Evolutionary conservation across 2,113 vertebrate species (phyloP).

Genomic region (Barnardius zonarius): DNA sequence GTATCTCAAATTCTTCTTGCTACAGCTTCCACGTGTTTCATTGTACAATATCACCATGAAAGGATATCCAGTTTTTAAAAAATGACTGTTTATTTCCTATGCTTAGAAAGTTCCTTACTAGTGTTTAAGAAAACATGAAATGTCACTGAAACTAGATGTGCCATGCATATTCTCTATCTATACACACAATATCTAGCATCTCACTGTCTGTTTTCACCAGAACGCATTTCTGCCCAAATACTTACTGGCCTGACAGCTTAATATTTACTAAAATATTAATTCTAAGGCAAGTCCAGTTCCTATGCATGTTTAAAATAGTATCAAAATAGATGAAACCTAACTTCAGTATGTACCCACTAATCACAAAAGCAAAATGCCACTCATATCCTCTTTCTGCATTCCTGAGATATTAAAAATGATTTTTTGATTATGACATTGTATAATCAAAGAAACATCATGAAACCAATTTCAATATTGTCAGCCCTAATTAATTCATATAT

Average conservation of each 20-base stretch:
- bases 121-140: background rate
- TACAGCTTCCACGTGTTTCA: background rate
- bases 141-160: rapidly evolving
- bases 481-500: background rate
- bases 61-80: background rate
- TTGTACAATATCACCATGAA: background rate
- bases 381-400: background rate
- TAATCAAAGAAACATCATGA: conserved; percentile 2
- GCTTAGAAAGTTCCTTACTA: background rate
- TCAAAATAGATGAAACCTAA: background rate
- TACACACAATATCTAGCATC: background rate
- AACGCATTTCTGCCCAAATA: background rate
- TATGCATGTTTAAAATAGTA: background rate
- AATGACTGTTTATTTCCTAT: background rate
- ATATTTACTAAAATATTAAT: background rate
- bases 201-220: background rate
- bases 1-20: background rate
- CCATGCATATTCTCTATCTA: background rate
- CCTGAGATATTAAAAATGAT: background rate
- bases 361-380: background rate
- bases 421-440: background rate
- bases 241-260: background rate
- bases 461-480: background rate
- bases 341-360: background rate
- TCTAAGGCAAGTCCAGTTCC: background rate